Conservation (phyloP, 2,888 invertebrate species). For the Trypoxylon attenuatum region DNA sequence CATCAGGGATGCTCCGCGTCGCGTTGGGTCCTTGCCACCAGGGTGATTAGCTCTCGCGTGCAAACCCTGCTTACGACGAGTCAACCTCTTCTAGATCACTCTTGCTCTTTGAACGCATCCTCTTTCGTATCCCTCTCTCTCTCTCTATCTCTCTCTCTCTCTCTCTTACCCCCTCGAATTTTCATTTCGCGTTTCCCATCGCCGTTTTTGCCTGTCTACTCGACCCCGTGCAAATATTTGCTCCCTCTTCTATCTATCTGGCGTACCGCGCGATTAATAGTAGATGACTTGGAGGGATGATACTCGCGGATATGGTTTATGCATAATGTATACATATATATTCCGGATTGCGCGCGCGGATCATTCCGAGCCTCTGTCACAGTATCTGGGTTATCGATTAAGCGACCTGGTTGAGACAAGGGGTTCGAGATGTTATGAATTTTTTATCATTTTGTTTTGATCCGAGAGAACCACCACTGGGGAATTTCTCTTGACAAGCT, state of each 20-base stretch:
- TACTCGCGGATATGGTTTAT: background rate
- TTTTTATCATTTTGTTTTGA: too few relatives aligned
- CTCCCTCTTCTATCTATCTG: background rate
- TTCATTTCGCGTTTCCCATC: background rate
- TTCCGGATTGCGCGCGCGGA: too few relatives aligned
- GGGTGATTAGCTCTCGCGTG: conserved; percentile 39
- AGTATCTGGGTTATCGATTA: too few relatives aligned
- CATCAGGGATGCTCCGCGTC: conserved; percentile 44
- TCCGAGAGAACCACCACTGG: too few relatives aligned
- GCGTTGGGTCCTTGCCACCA: conserved; percentile 34
- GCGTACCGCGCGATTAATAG: background rate
- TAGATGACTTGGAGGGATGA: background rate
- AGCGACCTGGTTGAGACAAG: too few relatives aligned
- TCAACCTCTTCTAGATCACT: background rate
- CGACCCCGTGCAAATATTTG: background rate
- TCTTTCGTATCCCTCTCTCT: too few relatives aligned
- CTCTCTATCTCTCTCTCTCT: too few relatives aligned
- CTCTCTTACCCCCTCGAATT: too few relatives aligned
- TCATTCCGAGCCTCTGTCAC: background rate
- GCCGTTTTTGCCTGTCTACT: background rate
- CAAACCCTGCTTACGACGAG: background rate
- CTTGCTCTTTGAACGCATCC: too few relatives aligned
- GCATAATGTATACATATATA: too few relatives aligned
- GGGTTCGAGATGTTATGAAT: too few relatives aligned
- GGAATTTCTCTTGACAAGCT: too few relatives aligned